These are phyloP conservation scores for Pagrus major DNA, from an alignment of 2,113 vertebrate species.

Conservation along the genomic window DNA sequence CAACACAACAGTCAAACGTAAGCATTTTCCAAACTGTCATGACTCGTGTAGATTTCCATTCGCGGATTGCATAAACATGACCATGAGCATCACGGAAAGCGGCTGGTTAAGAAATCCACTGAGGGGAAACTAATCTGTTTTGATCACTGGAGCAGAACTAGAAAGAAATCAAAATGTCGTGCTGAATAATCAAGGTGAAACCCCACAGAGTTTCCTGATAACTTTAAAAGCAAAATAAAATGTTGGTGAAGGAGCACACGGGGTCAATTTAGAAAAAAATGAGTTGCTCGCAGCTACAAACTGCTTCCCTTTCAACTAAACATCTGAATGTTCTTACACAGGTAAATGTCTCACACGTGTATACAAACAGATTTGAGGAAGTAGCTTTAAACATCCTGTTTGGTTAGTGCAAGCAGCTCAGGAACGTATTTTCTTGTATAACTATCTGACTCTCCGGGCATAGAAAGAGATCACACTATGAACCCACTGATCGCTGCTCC, in stretches of 20 bases:
- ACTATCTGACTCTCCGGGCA: not conserved
- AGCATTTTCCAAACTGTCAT: too few species aligned
- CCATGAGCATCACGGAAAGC: not conserved
- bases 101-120: not conserved
- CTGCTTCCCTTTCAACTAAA: not conserved
- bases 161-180: not conserved
- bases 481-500: not conserved
- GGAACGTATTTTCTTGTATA: not conserved
- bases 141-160: not conserved
- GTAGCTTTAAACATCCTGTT: constrained; percentile 28
- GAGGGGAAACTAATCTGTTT: not conserved
- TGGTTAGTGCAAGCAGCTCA: not conserved
- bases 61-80: not conserved
- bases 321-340: not conserved
- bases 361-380: constrained; percentile 37
- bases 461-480: not conserved
- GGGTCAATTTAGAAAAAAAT: not conserved
- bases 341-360: not conserved
- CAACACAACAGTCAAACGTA: too few species aligned
- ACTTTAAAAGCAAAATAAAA: constrained; percentile 3
- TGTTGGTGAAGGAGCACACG: not conserved
- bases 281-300: not conserved
- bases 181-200: not conserved
- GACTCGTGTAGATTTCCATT: not conserved
- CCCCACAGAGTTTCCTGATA: constrained; percentile 5